Evolutionary conservation across 2,113 vertebrate species (phyloP).

Genomic region (Bos indicus): DNA sequence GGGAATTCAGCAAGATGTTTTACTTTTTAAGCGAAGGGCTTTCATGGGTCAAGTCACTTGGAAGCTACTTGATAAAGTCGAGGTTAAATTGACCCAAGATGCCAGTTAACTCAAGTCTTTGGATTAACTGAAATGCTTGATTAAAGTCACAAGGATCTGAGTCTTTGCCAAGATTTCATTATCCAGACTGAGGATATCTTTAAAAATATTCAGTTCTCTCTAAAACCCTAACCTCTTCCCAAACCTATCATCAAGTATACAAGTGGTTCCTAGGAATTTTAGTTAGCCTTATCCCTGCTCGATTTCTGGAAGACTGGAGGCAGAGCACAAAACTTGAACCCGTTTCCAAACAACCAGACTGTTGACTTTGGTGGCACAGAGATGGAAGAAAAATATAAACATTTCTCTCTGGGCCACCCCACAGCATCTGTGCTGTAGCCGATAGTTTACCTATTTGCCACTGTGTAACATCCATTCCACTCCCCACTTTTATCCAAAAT

Average conservation of each 20-base stretch:
- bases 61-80: not conserved
- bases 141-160: not conserved
- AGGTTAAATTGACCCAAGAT: not conserved
- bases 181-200: not conserved
- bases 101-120: not conserved
- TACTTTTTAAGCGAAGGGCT: slow-evolving; percentile 11
- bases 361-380: not conserved
- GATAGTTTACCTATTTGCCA: not conserved
- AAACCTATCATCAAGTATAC: not conserved
- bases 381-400: not conserved
- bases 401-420: not conserved
- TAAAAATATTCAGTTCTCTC: not conserved
- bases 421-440: not conserved
- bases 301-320: not conserved
- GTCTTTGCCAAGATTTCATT: slow-evolving; percentile 15
- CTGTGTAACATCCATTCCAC: not conserved
- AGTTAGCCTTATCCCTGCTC: not conserved
- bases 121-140: not conserved
- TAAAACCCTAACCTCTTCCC: not conserved
- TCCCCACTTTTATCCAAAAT: not conserved
- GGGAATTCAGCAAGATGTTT: not conserved
- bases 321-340: not conserved
- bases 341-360: not conserved
- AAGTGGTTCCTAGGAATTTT: not conserved
- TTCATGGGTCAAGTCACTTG: slow-evolving; percentile 27